phyloP scores from a whole-genome alignment of 2,113 vertebrate species.

The Monarcha castaneiventris region DNA sequence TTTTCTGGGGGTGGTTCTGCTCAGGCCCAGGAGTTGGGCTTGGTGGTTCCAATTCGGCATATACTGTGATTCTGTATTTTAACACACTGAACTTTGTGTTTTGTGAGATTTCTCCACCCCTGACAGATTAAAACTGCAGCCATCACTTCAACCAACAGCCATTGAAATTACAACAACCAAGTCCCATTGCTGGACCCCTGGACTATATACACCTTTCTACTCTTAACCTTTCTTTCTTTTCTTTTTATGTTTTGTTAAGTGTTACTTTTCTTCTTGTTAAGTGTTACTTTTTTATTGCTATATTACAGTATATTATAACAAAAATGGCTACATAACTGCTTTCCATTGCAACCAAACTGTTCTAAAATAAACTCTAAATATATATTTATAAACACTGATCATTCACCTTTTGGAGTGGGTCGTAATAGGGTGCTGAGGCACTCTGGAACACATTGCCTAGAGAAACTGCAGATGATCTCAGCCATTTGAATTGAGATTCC shows the following conservation, averaged over 20 bases:
- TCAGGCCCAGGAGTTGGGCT: background rate
- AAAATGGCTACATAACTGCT: background rate
- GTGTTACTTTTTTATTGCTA: background rate
- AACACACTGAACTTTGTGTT: background rate
- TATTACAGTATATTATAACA: background rate
- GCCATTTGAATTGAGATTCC: background rate
- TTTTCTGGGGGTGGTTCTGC: background rate
- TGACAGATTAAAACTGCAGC: background rate
- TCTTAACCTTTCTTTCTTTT: background rate
- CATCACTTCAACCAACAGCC: background rate
- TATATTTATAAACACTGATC: background rate
- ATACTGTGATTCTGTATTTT: background rate
- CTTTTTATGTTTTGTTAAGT: background rate
- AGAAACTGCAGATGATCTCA: background rate
- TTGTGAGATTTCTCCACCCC: background rate
- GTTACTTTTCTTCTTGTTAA: background rate
- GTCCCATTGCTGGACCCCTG: background rate
- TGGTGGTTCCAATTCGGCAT: rapidly evolving
- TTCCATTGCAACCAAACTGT: background rate
- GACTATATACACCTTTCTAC: background rate
- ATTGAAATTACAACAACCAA: background rate
- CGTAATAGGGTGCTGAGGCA: background rate
- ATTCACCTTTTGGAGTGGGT: background rate
- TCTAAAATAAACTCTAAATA: background rate
- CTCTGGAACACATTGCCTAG: background rate